Evolutionary conservation across 2,888 invertebrate species (phyloP).

Genomic region (Rhamphomyia laevipes): DNA sequence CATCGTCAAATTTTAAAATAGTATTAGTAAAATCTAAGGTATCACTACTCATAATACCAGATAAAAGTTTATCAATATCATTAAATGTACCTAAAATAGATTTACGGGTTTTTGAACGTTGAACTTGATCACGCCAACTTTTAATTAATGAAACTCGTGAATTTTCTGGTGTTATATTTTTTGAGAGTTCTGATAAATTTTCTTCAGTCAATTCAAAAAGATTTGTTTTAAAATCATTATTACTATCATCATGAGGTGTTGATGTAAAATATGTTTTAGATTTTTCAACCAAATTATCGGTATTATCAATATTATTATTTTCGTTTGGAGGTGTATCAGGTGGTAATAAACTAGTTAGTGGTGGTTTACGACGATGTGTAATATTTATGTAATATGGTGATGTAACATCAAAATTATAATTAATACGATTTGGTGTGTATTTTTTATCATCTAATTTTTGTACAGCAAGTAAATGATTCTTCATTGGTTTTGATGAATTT

Average conservation of each 20-base stretch:
- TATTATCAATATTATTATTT: background rate
- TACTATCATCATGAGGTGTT: background rate
- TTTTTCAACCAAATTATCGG: background rate
- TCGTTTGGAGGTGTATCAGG: background rate
- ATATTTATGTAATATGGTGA: conserved; percentile 37
- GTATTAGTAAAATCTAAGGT: conserved; percentile 27
- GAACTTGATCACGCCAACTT: conserved; percentile 33
- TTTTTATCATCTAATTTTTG: conserved; percentile 16
- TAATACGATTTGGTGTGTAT: conserved; percentile 25
- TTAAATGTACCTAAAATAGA: conserved; percentile 26
- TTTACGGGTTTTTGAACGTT: conserved; percentile 25
- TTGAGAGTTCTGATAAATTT: conserved; percentile 23
- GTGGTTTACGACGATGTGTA: conserved; percentile 28
- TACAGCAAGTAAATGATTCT: conserved; percentile 11
- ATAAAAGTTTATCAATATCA: conserved; percentile 26
- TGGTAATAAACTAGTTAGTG: background rate
- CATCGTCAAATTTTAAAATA: conserved; percentile 12
- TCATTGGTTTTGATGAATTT: background rate
- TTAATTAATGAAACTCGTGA: conserved; percentile 28
- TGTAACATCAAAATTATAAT: conserved; percentile 34
- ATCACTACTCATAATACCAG: conserved; percentile 25
- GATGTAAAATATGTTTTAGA: conserved; percentile 2
- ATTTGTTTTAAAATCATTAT: conserved; percentile 8
- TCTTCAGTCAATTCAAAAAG: conserved; percentile 17
- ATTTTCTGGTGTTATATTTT: conserved; percentile 14